phyloP scores from a whole-genome alignment of 2,888 invertebrate genomes.

The Norana najaformis region DNA sequence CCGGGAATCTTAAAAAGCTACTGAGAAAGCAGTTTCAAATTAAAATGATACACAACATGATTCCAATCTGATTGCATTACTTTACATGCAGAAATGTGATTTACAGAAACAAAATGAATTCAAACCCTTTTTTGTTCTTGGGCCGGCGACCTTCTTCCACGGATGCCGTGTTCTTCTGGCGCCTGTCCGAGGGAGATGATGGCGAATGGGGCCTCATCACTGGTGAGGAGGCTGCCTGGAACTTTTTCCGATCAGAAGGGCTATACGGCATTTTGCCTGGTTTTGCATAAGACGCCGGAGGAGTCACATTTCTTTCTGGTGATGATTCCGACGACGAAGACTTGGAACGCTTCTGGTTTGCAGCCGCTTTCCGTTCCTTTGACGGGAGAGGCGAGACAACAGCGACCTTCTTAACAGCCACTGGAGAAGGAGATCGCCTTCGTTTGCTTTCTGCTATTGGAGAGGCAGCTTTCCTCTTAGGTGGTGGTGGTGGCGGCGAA shows the following conservation, averaged over 20 bases:
- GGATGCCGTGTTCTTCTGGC: neutral
- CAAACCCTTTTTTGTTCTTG: neutral
- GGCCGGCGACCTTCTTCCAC: neutral
- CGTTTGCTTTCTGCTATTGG: slow-evolving; percentile 22
- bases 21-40: too few species aligned
- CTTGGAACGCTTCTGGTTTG: neutral
- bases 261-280: neutral
- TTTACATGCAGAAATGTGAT: neutral
- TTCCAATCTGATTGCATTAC: too few species aligned
- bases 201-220: neutral
- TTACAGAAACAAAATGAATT: neutral
- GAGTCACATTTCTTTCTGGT: neutral
- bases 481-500: neutral
- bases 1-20: too few species aligned
- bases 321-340: slow-evolving; percentile 20
- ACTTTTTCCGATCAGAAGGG: neutral
- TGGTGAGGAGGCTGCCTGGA: neutral
- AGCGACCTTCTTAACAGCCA: slow-evolving; percentile 29
- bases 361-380: neutral
- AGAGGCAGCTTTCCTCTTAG: slow-evolving; percentile 10
- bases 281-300: neutral
- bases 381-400: slow-evolving; percentile 28
- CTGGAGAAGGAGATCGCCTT: slow-evolving; percentile 26
- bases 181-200: neutral
- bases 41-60: too few species aligned